A percentile compares a stretch with the other conserved stretches of the same genome.
phyloP scores from a whole-genome alignment of 2,888 invertebrate species.

The Melinaea marsaeus region DNA sequence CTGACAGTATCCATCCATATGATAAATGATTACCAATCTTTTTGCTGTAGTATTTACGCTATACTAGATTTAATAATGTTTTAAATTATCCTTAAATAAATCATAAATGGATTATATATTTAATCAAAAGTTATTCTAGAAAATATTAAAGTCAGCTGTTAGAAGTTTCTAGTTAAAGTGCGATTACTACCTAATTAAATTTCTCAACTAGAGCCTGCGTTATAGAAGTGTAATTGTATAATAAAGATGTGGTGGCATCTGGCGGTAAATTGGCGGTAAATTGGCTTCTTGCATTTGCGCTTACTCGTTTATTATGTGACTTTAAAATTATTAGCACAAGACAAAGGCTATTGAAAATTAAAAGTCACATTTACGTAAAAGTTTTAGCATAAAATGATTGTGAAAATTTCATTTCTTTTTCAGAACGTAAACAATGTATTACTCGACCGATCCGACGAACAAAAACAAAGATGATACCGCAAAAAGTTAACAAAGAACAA shows the following conservation, averaged over 20 bases:
- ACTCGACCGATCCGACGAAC: neutral
- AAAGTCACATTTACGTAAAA: neutral
- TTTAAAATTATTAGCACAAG: neutral
- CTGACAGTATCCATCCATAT: neutral
- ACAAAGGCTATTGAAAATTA: neutral
- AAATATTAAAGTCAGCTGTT: neutral
- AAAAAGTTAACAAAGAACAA: conserved; percentile 2
- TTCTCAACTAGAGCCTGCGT: conserved; percentile 1
- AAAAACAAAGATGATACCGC: conserved; percentile 6
- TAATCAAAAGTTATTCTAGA: neutral
- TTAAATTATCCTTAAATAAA: no score
- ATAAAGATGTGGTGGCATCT: conserved; percentile 9
- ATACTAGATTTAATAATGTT: no score
- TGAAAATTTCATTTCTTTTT: no score
- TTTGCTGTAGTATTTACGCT: no score
- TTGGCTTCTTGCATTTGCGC: conserved; percentile 9
- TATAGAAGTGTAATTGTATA: conserved; percentile 7
- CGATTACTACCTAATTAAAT: neutral
- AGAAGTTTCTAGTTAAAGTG: neutral
- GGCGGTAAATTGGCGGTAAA: conserved; percentile 11
- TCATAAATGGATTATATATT: neutral
- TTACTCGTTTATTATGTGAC: neutral
- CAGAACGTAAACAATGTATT: no score
- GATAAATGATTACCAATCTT: no score
- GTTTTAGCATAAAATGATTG: no score